Evolutionary conservation across 2,888 invertebrate genomes (phyloP), one percentile per base, ranked within the genome.

Genomic region (Melanostoma mellinum): DNA sequence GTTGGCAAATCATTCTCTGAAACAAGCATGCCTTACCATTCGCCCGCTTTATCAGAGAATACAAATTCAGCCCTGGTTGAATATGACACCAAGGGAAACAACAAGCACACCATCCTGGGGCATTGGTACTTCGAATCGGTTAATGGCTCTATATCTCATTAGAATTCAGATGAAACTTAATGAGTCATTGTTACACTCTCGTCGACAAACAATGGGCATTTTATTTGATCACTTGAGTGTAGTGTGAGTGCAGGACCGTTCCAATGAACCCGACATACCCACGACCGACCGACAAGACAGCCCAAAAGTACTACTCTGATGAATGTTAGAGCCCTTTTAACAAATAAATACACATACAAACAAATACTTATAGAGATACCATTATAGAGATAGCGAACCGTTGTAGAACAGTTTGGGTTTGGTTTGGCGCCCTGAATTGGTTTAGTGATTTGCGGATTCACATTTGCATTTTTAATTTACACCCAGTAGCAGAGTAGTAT

Each of bases 91-190:
- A 61, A 32, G n/a, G n/a, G 40, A 52, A 63, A 63, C 38, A 63
- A 67, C 48, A 67, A 50, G 46, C 58, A 42, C 55, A 42, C 6
- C 65, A 72, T 56, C 3, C 74, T 67, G 63, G 68, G 67, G 78
- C 79, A 79, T 50, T 69, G 50, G 60, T 36, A 67, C 52, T 65
- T 48, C 42, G 38, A 84, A 79, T 69, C 69, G 79, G 79, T 84
- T 84, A 84, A 79, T 84, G 84, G 79, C 65, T 71, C 88, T 89
- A 90, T 90, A 90, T 90, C 90, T 90, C 90, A 90, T 90, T 90
- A 90, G 90, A 90, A 90, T 90, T 90, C 90, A 90, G 89, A 90
- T 90, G 90, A 89, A 89, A 87, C 90, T 90, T 90, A 90, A 90
- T 90, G 90, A 90, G 89, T 90, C 89, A 90, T 90, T 90, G 90